These are phyloP conservation scores for Hydrozoanthus gracilis DNA, from an alignment of 92 coral and sea anemone species.

Conservation along the genomic window DNA sequence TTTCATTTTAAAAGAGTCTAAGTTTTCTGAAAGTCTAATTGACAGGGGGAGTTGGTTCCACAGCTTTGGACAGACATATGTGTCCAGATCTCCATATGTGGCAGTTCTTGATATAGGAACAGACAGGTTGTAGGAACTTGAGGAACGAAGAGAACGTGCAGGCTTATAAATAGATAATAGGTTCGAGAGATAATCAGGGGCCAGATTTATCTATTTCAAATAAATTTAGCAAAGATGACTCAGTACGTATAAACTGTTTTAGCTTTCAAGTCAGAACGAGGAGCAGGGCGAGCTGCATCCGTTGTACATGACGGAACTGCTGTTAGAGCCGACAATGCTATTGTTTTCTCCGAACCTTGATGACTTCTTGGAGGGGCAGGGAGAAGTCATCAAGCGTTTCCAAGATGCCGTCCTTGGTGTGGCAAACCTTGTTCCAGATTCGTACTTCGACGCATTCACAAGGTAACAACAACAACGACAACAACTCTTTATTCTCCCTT, in stretches of 20 bases:
- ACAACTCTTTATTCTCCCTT: too few relatives aligned
- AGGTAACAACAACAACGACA: slow-evolving; percentile 57
- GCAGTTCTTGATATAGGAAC: too few relatives aligned
- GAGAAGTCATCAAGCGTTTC: slow-evolving; percentile 93
- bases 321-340: slow-evolving; percentile 90
- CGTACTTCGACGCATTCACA: slow-evolving; percentile 96
- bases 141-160: too few relatives aligned
- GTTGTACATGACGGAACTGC: slow-evolving; percentile 87
- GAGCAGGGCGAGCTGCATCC: slow-evolving; percentile 88
- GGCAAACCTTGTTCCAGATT: slow-evolving; percentile 93
- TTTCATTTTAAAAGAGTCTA: too few relatives aligned
- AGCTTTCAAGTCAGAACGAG: slow-evolving; percentile 57
- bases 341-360: slow-evolving; percentile 90
- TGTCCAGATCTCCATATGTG: too few relatives aligned
- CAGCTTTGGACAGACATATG: too few relatives aligned
- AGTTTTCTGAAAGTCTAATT: too few relatives aligned
- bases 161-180: too few relatives aligned
- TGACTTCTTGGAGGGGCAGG: slow-evolving; percentile 98
- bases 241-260: neutral
- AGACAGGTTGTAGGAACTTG: too few relatives aligned
- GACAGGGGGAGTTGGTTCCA: too few relatives aligned
- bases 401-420: slow-evolving; percentile 99
- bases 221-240: neutral
- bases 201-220: too few relatives aligned
- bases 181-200: too few relatives aligned